These are phyloP conservation scores for Mechanitis mazaeus DNA, from an alignment of 2,888 invertebrate species.

Conservation along the genomic window DNA sequence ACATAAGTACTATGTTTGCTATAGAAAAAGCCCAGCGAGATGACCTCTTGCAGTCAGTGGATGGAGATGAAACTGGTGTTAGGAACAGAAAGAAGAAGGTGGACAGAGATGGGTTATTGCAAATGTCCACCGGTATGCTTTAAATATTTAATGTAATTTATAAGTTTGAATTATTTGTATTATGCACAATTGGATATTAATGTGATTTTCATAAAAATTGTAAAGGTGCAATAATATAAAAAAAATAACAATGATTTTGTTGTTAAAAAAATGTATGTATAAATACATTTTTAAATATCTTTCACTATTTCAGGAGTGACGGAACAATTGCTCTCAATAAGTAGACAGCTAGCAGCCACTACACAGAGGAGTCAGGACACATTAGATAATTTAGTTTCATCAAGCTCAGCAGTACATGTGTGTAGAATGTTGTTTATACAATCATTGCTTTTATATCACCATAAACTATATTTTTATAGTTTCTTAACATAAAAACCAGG, in stretches of 20 bases:
- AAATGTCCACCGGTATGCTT: constrained; percentile 77
- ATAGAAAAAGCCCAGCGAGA: constrained; percentile 86
- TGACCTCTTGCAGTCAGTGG: constrained; percentile 78
- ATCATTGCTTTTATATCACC: too few species aligned
- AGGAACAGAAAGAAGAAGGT: constrained; percentile 81
- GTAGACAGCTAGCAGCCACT: constrained; percentile 90
- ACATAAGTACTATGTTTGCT: constrained; percentile 84
- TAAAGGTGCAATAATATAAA: background rate
- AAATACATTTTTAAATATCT: background rate
- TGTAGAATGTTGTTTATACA: constrained; percentile 30
- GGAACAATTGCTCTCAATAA: constrained; percentile 89
- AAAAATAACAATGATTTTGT: background rate
- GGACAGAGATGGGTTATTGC: constrained; percentile 80
- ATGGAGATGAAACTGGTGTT: constrained; percentile 68
- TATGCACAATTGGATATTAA: too few species aligned
- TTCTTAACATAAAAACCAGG: background rate
- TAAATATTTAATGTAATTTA: too few species aligned
- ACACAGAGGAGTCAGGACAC: constrained; percentile 91
- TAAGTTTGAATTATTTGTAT: too few species aligned
- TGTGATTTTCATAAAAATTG: background rate
- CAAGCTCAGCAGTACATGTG: constrained; percentile 80
- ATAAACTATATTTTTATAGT: too few species aligned
- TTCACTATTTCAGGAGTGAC: constrained; percentile 79
- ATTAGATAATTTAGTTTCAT: constrained; percentile 84
- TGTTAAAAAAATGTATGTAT: background rate